Base-by-base conservation (phyloP, 1,140 invertebrate species). In the Diuraphis noxia region DNA sequence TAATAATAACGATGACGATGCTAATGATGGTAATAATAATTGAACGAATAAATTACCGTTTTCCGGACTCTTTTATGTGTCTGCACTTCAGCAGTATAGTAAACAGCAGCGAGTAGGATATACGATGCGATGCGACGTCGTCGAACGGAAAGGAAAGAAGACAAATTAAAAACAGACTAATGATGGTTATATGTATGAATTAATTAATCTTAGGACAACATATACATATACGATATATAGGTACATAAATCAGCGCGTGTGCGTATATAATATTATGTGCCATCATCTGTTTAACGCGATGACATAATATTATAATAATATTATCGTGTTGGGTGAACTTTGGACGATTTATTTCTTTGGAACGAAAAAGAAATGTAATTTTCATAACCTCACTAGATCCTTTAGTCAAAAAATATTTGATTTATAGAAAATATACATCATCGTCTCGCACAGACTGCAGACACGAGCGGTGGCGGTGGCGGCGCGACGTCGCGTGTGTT, bases 31-130 rank as follows among this genome's bases (percentile, higher is more conserved):
- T 72, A 72, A 72, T 72, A 72, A 72, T 46, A 85, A 49, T 34
- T n/a, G 17, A 43, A 85, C 43, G 30, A 49, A 85, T 85, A 34
- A 46, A 85, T 85, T 85, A 85, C 43, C 84, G 84, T 85, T 85
- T 46, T 46, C 84, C 84, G 84, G 84, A 34, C 84, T 30, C 84
- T 85, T 49, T 84, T 40, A 40, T 41, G 81, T 30, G 81, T n/a
- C 56, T 72, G 56, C 56, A 72, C 56, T 72, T 72, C 30, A 17
- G 56, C 56, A 17, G 30, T 23, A 21, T 21, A 49, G 19, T 21
- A 21, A 4, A 43, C 13, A 5, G 46, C 46, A 49, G 19, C 19
- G 46, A 72, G 23, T 10, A 63, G 56, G 13, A 72, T n/a, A 72
- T n/a, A 72, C 30, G 56, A 13, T 72, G 56, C 30, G 56, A 3